These are phyloP conservation scores for Drosophila persimilis DNA, from an alignment of 1,140 invertebrate genomes.

Conservation along the genomic window DNA sequence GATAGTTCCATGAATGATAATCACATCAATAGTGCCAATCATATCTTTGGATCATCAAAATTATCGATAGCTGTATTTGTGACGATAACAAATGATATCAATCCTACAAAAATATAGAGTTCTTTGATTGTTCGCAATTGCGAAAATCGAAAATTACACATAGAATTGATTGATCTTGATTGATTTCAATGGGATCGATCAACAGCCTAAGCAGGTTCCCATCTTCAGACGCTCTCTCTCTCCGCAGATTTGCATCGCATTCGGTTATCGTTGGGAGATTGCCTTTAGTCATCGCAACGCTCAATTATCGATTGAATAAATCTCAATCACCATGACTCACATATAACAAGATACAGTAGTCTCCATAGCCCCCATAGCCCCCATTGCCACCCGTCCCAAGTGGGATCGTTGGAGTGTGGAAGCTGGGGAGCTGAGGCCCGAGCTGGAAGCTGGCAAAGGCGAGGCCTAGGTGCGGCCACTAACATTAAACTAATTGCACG, in stretches of 20 bases:
- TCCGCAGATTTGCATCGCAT: slow-evolving; percentile 9
- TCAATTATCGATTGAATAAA: slow-evolving; percentile 40
- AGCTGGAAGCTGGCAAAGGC: slow-evolving; percentile 10
- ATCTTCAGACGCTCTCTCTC: slow-evolving; percentile 1
- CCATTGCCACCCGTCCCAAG: too few relatives aligned
- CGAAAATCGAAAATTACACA: too few relatives aligned
- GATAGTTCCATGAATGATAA: too few relatives aligned
- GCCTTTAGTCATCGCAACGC: slow-evolving; percentile 6
- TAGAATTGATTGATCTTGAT: too few relatives aligned
- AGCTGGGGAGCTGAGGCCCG: not conserved
- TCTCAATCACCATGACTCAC: slow-evolving; percentile 33
- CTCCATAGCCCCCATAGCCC: not conserved
- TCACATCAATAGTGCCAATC: too few relatives aligned
- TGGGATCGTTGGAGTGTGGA: not conserved
- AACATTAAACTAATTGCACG: slow-evolving; percentile 53
- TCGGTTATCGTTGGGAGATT: slow-evolving; percentile 5
- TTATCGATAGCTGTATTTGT: too few relatives aligned
- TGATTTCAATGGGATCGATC: too few relatives aligned
- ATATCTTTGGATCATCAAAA: too few relatives aligned
- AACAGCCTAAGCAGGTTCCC: too few relatives aligned
- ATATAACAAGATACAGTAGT: slow-evolving; percentile 21
- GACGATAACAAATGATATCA: too few relatives aligned
- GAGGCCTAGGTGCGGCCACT: slow-evolving; percentile 51
- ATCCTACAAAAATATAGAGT: too few relatives aligned
- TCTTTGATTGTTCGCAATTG: too few relatives aligned